Base-by-base conservation (phyloP, 2,888 invertebrate genomes). In the Drosophila multiciliata region DNA sequence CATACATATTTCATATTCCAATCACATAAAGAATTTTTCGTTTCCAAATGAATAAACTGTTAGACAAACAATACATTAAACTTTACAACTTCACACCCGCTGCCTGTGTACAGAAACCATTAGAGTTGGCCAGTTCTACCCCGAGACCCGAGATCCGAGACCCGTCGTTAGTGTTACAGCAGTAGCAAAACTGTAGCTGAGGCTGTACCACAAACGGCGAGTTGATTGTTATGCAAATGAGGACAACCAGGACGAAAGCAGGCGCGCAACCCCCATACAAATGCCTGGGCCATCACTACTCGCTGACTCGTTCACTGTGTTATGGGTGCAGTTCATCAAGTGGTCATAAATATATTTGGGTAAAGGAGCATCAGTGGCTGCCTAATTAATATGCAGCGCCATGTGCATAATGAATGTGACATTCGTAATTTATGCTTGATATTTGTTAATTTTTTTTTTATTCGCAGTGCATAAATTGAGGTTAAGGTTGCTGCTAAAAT, bases 391-490 rank as follows among this genome's bases (percentile, higher is more conserved):
- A 91, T 88, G 84, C 88, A 91, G 89, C 78, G 87, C 77, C 82
- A 84, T 85, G 84, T 91, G 91, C 86, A 91, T 91, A 92, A 91
- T 91, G 90, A 92, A 92, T 87, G 77, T 87, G 87, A 91, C 90
- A 90, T 91, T 82, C 65, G 83, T 89, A 91, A 91, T 91, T 91
- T 91, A 92, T 92, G 85, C 87, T 81, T 86, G 75, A 89, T 82
- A 82, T 82, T 89, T 90, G 82, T 83, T 78, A 81, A 78, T 68
- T 73, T 69, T 60, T 72, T 49, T 49, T 52, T 35, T 35, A 40
- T 58, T 71, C 52, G 35, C 54, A 66, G 61, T 66, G 75, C 66
- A 75, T 83, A 80, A 77, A 81, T 77, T 73, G 72, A 75, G 75
- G 73, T 63, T 52, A 63, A 78, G 77, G 73, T 67, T 74, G 73